Conservation (phyloP, 2,797 vertebrate species). For the Hylomyscus alleni region DNA sequence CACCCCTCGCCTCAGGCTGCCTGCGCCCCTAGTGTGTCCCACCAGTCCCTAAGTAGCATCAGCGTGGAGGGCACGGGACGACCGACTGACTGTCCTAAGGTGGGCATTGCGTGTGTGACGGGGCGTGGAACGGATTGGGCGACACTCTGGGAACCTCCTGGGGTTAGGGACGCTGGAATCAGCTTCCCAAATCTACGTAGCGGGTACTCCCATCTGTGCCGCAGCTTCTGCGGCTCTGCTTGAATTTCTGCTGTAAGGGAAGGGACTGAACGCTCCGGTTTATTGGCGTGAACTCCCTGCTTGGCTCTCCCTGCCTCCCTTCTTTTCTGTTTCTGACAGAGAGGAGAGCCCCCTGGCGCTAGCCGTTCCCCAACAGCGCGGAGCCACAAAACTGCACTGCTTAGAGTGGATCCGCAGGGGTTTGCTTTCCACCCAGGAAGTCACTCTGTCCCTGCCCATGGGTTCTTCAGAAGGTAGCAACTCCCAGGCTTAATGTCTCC, state of each 20-base stretch:
- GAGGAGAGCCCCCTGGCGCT: slow-evolving; percentile 83
- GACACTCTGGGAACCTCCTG: background rate
- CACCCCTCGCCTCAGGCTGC: slow-evolving; percentile 48
- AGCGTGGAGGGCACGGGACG: background rate
- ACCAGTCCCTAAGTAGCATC: background rate
- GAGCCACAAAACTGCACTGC: background rate
- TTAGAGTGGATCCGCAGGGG: slow-evolving; percentile 19
- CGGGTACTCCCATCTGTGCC: background rate
- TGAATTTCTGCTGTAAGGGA: slow-evolving; percentile 32
- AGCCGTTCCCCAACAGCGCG: slow-evolving; percentile 10
- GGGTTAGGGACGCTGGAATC: background rate
- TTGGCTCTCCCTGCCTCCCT: background rate
- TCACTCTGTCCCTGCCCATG: slow-evolving; percentile 17
- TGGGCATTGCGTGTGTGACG: background rate
- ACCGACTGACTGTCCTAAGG: background rate
- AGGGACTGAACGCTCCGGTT: background rate
- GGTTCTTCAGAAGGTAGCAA: slow-evolving; percentile 40
- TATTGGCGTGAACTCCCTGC: slow-evolving; percentile 21
- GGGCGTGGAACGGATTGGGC: background rate
- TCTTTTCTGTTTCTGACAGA: slow-evolving; percentile 12
- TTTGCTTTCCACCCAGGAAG: slow-evolving; percentile 44
- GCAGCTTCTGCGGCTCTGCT: slow-evolving; percentile 56
- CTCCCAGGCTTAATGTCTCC: background rate
- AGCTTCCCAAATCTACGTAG: background rate
- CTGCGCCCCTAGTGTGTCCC: slow-evolving; percentile 31